A percentile compares a stretch with the other conserved stretches of the same genome.
Conservation (phyloP, 2,113 vertebrate genomes). For the Ophthalmolycus amberensis region DNA sequence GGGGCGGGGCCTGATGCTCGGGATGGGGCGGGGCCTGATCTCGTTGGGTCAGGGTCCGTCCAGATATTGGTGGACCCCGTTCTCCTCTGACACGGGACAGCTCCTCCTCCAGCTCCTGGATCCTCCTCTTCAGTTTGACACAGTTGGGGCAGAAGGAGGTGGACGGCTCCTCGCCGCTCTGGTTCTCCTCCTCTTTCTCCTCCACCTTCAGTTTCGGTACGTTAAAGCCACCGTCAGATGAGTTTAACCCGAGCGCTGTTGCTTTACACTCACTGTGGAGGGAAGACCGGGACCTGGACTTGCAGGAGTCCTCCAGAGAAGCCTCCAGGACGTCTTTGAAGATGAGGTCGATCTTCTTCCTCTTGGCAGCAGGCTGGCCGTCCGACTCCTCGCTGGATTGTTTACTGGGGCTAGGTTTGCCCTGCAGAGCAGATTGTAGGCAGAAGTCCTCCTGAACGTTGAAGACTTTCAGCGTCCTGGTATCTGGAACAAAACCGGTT, state of each 20-base stretch:
- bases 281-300: conserved; percentile 13
- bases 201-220: conserved; percentile 83
- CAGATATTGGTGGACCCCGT: conserved; percentile 61
- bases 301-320: conserved; percentile 86
- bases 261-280: conserved; percentile 37
- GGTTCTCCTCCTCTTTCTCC: conserved; percentile 84
- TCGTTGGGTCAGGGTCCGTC: conserved; percentile 23
- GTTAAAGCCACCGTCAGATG: conserved; percentile 40
- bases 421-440: conserved; percentile 84
- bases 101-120: conserved; percentile 93
- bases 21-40: conserved; percentile 62
- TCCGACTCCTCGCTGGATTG: conserved; percentile 87
- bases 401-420: conserved; percentile 86
- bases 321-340: conserved; percentile 95
- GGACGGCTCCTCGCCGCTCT: conserved; percentile 83
- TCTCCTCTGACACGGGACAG: conserved; percentile 88
- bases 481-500: conserved; percentile 60
- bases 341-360: conserved; percentile 95
- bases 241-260: conserved; percentile 55
- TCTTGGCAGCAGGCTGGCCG: conserved; percentile 88
- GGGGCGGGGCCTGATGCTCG: conserved; percentile 81
- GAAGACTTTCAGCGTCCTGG: conserved; percentile 79
- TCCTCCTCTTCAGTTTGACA: conserved; percentile 92
- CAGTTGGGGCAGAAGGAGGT: conserved; percentile 97
- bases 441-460: conserved; percentile 83